phyloP scores from a whole-genome alignment of 1,140 invertebrate genomes.

The Trypoxylus dichotomus region DNA sequence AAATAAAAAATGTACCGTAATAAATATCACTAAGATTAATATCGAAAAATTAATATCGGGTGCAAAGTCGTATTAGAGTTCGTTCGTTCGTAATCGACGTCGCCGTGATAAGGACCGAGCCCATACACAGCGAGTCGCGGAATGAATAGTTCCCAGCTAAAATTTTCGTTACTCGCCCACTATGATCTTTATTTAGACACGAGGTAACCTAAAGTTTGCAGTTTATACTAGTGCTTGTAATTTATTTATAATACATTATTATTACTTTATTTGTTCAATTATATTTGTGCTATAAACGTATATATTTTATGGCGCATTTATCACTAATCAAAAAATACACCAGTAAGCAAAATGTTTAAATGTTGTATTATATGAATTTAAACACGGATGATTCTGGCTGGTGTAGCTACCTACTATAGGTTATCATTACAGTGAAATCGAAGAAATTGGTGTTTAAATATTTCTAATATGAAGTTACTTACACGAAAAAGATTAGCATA shows the following conservation, averaged over 20 bases:
- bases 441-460: no score
- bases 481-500: no score
- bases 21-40: not conserved
- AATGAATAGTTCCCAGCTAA: conserved; percentile 44
- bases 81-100: conserved; percentile 48
- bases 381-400: no score
- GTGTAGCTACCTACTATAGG: no score
- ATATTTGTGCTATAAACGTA: not conserved
- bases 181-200: conserved; percentile 46
- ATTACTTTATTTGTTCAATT: conserved; percentile 20
- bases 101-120: conserved; percentile 41
- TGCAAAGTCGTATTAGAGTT: conserved; percentile 32
- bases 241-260: conserved; percentile 48
- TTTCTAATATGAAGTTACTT: no score
- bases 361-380: no score
- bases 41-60: conserved; percentile 33
- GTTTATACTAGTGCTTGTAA: conserved; percentile 33
- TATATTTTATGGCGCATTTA: no score
- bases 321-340: no score
- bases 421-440: no score
- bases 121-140: conserved; percentile 46
- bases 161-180: conserved; percentile 52
- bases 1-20: not conserved
- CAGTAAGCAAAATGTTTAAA: no score
- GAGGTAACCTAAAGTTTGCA: conserved; percentile 46